Conservation (phyloP, 53 echinoderm and acorn worm species). For the Holothuria leucospilota region DNA sequence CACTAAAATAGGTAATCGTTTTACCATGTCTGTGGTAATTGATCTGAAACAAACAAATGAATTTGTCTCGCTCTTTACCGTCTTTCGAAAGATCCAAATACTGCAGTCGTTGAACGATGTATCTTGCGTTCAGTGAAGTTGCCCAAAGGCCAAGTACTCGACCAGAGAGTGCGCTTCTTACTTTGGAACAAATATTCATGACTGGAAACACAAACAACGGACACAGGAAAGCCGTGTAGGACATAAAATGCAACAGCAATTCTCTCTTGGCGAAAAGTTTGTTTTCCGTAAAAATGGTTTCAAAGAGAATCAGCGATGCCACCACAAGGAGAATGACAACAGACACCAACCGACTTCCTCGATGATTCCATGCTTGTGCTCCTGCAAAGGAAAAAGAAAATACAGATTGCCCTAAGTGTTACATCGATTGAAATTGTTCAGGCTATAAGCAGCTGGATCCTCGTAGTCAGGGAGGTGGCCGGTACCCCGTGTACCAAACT, state of each 20-base stretch:
- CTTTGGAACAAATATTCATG: constrained; percentile 32
- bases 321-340: neutral
- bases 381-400: neutral
- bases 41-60: too few species aligned
- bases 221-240: neutral
- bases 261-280: neutral
- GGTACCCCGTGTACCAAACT: too few species aligned
- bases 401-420: neutral
- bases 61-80: neutral
- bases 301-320: neutral
- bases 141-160: constrained; percentile 27
- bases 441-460: too few species aligned
- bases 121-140: constrained; percentile 21
- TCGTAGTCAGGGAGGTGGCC: too few species aligned
- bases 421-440: too few species aligned
- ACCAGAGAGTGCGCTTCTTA: constrained; percentile 15
- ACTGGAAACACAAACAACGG: neutral
- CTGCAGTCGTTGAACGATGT: constrained; percentile 34
- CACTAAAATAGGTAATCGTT: too few species aligned
- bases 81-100: constrained; percentile 22
- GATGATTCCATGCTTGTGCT: neutral
- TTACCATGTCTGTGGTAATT: too few species aligned
- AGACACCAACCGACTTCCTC: constrained; percentile 15
- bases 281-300: neutral
- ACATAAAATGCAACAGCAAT: constrained; percentile 15